These are phyloP conservation scores for Corythornis leucogaster DNA, from an alignment of 2,797 vertebrate species.

Conservation along the genomic window DNA sequence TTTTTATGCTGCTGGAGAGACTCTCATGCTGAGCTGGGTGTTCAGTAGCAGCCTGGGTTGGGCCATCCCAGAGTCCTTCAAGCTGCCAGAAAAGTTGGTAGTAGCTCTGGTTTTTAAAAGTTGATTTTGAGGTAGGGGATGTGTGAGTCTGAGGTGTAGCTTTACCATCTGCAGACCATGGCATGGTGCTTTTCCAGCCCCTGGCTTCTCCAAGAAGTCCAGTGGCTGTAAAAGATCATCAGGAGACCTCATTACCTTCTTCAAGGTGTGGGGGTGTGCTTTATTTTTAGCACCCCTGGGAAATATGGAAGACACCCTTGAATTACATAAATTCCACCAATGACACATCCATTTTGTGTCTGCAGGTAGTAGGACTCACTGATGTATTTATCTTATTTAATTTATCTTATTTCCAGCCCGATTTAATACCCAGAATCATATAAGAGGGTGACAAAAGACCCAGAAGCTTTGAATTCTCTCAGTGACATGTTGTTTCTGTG, in stretches of 20 bases:
- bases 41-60: background rate
- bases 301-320: background rate
- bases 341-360: background rate
- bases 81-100: background rate
- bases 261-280: background rate
- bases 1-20: background rate
- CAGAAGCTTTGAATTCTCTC: background rate
- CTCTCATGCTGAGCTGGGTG: background rate
- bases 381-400: background rate
- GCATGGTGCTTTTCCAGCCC: background rate
- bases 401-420: background rate
- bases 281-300: background rate
- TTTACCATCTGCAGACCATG: background rate
- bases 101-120: background rate
- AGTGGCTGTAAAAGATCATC: background rate
- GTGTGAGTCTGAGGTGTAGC: background rate
- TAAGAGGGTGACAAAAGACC: background rate
- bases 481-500: background rate
- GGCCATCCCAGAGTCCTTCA: background rate
- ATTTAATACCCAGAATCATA: background rate
- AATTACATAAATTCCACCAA: rapidly evolving
- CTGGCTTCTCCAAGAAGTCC: background rate
- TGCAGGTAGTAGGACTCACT: background rate
- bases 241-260: background rate
- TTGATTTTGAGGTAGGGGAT: background rate